These are phyloP conservation scores for Metopolophium dirhodum DNA, from an alignment of 1,140 invertebrate species.

Conservation along the genomic window DNA sequence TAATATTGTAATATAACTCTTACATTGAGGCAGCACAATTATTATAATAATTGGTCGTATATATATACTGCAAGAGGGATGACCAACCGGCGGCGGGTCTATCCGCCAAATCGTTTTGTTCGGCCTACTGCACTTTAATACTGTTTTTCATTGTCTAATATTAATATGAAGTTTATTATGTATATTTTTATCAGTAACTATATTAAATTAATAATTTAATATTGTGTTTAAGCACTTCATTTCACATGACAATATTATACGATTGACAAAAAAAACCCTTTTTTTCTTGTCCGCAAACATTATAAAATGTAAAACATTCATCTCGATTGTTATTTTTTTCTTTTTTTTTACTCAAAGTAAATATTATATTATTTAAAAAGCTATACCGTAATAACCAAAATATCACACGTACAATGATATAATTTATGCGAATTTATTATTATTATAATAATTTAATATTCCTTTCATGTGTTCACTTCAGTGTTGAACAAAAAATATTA, in stretches of 20 bases:
- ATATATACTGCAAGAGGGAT: neutral
- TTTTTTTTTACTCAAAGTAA: neutral
- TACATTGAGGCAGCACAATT: neutral
- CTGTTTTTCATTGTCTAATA: neutral
- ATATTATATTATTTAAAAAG: neutral
- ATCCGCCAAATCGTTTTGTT: neutral
- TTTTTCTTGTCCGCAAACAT: neutral
- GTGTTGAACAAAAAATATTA: neutral
- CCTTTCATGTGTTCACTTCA: neutral
- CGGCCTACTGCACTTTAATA: slow-evolving; percentile 11
- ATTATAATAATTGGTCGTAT: neutral
- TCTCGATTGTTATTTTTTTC: neutral
- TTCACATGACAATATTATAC: neutral
- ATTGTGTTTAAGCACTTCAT: neutral
- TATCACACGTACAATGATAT: neutral
- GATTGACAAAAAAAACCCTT: neutral
- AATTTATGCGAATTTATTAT: neutral
- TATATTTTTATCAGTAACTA: neutral
- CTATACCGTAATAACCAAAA: neutral
- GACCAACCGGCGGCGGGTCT: neutral
- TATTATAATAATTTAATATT: neutral
- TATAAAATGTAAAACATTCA: neutral
- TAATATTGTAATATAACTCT: neutral
- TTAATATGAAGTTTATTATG: neutral
- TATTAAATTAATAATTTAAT: neutral